phyloP scores from a whole-genome alignment of 2,797 vertebrate genomes.

The Acanthornis magna region DNA sequence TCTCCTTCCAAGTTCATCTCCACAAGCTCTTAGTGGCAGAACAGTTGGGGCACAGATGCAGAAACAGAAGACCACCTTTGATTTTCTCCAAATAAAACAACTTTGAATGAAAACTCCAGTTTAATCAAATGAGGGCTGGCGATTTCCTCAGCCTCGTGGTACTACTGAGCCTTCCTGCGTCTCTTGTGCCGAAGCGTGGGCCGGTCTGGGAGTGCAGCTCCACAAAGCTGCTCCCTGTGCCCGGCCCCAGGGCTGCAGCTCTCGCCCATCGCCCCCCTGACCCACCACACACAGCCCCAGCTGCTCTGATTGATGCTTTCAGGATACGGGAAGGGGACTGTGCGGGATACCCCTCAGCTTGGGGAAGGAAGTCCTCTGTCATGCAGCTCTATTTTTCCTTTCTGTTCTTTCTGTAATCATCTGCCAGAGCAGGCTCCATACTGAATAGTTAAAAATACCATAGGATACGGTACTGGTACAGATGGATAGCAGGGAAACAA shows the following conservation, averaged over 20 bases:
- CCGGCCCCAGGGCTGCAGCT: background rate
- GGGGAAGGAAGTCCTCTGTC: background rate
- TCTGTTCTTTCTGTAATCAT: background rate
- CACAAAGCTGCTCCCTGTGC: background rate
- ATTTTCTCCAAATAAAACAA: background rate
- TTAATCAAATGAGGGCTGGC: background rate
- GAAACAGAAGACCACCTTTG: background rate
- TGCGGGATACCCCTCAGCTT: background rate
- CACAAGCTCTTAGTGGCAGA: background rate
- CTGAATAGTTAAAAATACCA: background rate
- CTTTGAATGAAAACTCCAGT: background rate
- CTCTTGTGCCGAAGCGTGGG: background rate
- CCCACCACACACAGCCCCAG: background rate
- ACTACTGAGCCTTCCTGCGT: background rate
- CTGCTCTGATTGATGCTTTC: background rate
- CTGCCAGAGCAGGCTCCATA: background rate
- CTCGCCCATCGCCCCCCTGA: rapidly evolving
- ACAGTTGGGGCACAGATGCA: background rate
- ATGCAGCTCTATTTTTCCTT: background rate
- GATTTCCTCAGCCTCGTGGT: background rate
- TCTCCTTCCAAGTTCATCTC: background rate
- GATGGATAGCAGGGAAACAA: background rate
- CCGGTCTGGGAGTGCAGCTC: rapidly evolving
- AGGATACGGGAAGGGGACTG: rapidly evolving
- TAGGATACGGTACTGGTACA: too few species aligned